Percentiles rank a stretch among this genome's conserved stretches.
phyloP scores from a whole-genome alignment of 1,140 invertebrate genomes.

The Himalopsyche phryganea region DNA sequence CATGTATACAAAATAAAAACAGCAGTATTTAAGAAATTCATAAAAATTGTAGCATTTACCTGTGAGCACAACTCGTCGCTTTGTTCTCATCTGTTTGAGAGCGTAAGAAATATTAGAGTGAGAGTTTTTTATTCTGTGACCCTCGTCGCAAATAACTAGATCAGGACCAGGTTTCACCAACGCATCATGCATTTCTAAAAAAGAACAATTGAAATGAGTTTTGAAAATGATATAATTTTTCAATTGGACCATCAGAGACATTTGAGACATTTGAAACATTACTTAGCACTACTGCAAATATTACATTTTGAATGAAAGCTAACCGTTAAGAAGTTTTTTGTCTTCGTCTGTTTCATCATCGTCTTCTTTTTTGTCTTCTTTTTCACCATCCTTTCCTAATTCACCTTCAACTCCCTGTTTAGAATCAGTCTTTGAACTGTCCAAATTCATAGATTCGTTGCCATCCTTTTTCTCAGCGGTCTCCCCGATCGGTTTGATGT shows the following conservation, averaged over 20 bases:
- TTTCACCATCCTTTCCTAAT: constrained; percentile 37
- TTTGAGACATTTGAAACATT: no score
- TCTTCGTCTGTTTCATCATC: constrained; percentile 81
- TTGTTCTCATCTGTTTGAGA: constrained; percentile 87
- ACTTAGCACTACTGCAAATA: no score
- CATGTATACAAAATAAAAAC: no score
- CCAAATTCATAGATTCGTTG: constrained; percentile 35
- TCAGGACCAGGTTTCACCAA: constrained; percentile 91
- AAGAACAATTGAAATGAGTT: background rate
- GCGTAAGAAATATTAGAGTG: constrained; percentile 91
- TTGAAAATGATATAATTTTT: no score
- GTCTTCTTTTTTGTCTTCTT: constrained; percentile 57
- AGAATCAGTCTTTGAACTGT: constrained; percentile 37
- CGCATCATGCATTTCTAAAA: constrained; percentile 76
- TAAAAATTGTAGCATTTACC: no score
- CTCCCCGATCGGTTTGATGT: constrained; percentile 2
- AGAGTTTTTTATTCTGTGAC: constrained; percentile 94
- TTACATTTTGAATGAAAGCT: constrained; percentile 36
- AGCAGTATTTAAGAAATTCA: no score
- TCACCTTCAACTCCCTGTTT: constrained; percentile 40
- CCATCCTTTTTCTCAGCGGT: constrained; percentile 5
- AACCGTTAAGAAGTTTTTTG: constrained; percentile 79
- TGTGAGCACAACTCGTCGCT: constrained; percentile 85
- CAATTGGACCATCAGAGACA: no score
- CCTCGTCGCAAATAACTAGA: constrained; percentile 93